These are phyloP conservation scores for Monodelphis domestica DNA, from an alignment of 2,797 vertebrate species.

Conservation along the genomic window DNA sequence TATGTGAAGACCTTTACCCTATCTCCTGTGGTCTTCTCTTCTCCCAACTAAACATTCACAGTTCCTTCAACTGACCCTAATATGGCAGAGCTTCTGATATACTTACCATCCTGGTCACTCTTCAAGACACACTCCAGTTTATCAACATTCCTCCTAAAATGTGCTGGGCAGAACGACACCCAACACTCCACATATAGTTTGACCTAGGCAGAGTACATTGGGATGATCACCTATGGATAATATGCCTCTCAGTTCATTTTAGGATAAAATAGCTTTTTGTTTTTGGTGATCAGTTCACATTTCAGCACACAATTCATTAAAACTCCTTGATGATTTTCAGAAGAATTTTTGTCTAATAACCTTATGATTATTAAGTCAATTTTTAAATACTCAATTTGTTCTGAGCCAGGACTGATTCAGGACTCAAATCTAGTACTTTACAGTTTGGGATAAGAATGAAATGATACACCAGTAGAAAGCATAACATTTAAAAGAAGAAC, in stretches of 20 bases:
- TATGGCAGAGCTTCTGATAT: neutral
- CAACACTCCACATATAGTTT: neutral
- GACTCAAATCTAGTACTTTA: neutral
- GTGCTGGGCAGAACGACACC: neutral
- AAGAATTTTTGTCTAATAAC: neutral
- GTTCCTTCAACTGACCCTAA: neutral
- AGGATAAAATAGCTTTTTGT: neutral
- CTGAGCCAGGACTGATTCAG: neutral
- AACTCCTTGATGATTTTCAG: neutral
- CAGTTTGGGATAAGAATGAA: neutral
- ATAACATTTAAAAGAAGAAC: neutral
- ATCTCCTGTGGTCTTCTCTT: neutral
- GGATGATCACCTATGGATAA: neutral
- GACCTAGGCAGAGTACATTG: neutral
- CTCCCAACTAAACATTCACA: neutral
- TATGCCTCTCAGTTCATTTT: neutral
- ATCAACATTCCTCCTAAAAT: neutral
- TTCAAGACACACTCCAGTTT: neutral
- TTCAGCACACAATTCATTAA: neutral
- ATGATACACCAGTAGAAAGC: neutral
- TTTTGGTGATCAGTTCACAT: neutral
- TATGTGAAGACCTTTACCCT: neutral
- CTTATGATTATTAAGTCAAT: neutral
- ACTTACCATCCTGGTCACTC: neutral
- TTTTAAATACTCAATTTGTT: neutral